These are phyloP conservation scores for Limnephilus auricula DNA, from an alignment of 2,888 invertebrate genomes.

Conservation along the genomic window DNA sequence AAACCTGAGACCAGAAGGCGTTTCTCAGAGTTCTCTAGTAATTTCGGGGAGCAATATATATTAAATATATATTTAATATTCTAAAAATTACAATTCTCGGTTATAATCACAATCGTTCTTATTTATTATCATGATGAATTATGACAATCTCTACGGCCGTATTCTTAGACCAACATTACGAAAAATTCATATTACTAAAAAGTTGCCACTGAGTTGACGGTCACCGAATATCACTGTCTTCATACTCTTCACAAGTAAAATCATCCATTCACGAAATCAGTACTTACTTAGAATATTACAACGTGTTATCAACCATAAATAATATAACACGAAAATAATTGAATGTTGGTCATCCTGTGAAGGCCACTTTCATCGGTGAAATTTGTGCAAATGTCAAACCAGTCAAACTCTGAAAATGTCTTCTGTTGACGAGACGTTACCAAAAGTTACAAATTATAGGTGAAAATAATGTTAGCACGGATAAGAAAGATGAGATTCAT, in stretches of 20 bases:
- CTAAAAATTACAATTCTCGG: too few species aligned
- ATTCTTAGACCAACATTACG: too few species aligned
- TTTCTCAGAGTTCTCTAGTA: too few species aligned
- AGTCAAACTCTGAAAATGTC: slow-evolving; percentile 61
- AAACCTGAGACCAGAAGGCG: too few species aligned
- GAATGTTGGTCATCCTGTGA: neutral
- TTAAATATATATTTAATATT: too few species aligned
- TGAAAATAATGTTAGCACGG: slow-evolving; percentile 62
- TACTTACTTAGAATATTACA: neutral
- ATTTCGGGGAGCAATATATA: too few species aligned
- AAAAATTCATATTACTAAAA: too few species aligned
- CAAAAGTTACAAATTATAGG: slow-evolving; percentile 49
- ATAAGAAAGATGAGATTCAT: slow-evolving; percentile 71
- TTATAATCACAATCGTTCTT: too few species aligned
- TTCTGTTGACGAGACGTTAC: slow-evolving; percentile 54
- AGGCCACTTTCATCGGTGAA: slow-evolving; percentile 10
- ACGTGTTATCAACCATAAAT: neutral
- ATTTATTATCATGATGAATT: too few species aligned
- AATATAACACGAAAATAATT: neutral
- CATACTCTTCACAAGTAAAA: neutral
- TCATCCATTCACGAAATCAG: neutral
- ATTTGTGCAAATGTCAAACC: slow-evolving; percentile 58
- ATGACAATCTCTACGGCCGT: too few species aligned
- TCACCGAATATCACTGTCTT: too few species aligned
- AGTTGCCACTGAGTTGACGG: too few species aligned